Evolutionary conservation across 53 echinoderm and acorn worm genomes (phyloP).

Genomic region (Actinopyga echinites): DNA sequence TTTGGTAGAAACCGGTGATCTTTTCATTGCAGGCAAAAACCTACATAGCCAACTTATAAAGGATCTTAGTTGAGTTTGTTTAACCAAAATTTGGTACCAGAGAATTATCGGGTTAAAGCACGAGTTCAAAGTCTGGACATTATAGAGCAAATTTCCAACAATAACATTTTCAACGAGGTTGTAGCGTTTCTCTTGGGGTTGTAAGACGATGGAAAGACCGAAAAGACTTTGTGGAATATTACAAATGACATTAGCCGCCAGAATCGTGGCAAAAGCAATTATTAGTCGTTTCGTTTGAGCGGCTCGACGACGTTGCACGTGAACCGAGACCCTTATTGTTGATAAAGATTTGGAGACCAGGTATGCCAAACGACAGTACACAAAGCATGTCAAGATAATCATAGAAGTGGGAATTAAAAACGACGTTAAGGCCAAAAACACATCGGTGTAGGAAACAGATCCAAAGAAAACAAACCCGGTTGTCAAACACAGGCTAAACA

Average conservation of each 20-base stretch:
- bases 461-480: not conserved
- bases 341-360: not conserved
- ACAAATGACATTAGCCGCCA: not conserved
- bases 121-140: not conserved
- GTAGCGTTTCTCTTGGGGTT: not conserved
- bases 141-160: not conserved
- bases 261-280: not conserved
- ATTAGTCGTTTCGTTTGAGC: not conserved
- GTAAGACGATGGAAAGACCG: not conserved
- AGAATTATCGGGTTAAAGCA: not conserved
- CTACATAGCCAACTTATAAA: too few relatives aligned
- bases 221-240: not conserved
- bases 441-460: not conserved
- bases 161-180: not conserved
- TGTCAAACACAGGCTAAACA: not conserved
- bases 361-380: not conserved
- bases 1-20: too few relatives aligned
- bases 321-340: not conserved
- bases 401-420: not conserved
- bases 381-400: too few relatives aligned
- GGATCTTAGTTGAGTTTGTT: too few relatives aligned
- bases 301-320: not conserved
- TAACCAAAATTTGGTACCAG: constrained; percentile 3
- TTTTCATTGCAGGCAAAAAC: too few relatives aligned
- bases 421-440: not conserved